Percentiles rank a stretch among this genome's conserved stretches.
These are phyloP conservation scores for Epinotia bilunana DNA, from an alignment of 2,888 invertebrate genomes.

Conservation along the genomic window DNA sequence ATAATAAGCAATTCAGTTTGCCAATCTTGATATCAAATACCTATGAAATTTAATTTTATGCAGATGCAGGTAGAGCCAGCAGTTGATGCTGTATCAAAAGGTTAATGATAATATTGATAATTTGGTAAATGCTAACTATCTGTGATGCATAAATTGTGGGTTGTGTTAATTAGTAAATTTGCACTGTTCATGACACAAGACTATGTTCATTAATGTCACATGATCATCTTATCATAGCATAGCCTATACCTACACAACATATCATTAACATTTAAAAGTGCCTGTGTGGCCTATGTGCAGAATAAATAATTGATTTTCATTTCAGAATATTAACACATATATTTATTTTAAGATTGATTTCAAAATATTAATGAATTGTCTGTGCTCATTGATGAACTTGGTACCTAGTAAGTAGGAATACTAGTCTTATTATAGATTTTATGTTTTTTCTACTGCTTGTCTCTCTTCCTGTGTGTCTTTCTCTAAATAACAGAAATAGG, in stretches of 20 bases:
- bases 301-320: too few relatives aligned
- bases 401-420: slow-evolving; percentile 7
- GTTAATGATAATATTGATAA: neutral
- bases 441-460: neutral
- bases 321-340: too few relatives aligned
- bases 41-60: neutral
- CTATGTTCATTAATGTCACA: neutral
- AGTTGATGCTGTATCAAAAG: neutral
- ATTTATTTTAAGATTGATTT: too few relatives aligned
- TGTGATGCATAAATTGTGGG: neutral
- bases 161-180: neutral
- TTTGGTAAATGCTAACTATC: neutral
- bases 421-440: slow-evolving; percentile 11
- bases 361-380: too few relatives aligned
- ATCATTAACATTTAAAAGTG: too few relatives aligned
- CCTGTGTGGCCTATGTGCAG: too few relatives aligned
- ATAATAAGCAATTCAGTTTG: neutral
- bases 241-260: too few relatives aligned
- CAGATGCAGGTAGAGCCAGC: neutral
- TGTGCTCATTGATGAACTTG: neutral
- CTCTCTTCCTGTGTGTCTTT: neutral
- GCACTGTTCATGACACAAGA: neutral
- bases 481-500: neutral
- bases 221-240: too few relatives aligned
- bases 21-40: neutral